These are phyloP conservation scores for Glaucidium brasilianum DNA, from an alignment of 2,113 vertebrate species.

Conservation along the genomic window DNA sequence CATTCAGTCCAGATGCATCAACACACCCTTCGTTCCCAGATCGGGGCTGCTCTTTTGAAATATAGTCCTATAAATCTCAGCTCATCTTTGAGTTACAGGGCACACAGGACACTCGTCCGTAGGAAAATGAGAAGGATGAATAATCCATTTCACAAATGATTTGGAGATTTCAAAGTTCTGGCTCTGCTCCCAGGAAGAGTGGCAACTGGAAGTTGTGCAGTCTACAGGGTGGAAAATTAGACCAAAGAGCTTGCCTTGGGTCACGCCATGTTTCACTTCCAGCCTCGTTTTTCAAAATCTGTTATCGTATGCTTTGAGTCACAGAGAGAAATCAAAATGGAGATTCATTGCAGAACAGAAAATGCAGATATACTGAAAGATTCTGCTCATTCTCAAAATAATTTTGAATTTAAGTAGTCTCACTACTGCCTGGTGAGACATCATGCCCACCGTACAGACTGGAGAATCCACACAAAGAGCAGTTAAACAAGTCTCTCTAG, in stretches of 20 bases:
- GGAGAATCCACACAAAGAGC: background rate
- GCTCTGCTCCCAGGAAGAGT: conserved; percentile 49
- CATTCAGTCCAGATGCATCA: background rate
- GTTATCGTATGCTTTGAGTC: background rate
- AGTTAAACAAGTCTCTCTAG: background rate
- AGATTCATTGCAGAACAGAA: background rate
- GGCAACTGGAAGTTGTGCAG: background rate
- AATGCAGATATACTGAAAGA: background rate
- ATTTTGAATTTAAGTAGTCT: background rate
- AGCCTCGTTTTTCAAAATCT: background rate
- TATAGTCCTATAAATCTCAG: background rate
- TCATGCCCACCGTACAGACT: fast-evolving
- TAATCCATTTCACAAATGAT: conserved; percentile 58
- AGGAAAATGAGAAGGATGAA: conserved; percentile 26
- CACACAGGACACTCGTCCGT: background rate
- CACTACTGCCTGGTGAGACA: background rate
- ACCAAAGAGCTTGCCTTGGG: conserved; percentile 44
- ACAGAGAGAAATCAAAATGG: background rate
- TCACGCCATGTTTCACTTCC: background rate
- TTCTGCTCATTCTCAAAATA: background rate
- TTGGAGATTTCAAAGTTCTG: conserved; percentile 50
- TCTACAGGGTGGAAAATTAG: conserved; percentile 47
- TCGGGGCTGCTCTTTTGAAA: background rate
- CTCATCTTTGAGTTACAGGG: conserved; percentile 5
- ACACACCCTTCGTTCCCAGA: background rate